Percentiles rank a stretch among this genome's conserved stretches.
Conservation (phyloP, 2,888 invertebrate species). For the Bugula neritina region DNA sequence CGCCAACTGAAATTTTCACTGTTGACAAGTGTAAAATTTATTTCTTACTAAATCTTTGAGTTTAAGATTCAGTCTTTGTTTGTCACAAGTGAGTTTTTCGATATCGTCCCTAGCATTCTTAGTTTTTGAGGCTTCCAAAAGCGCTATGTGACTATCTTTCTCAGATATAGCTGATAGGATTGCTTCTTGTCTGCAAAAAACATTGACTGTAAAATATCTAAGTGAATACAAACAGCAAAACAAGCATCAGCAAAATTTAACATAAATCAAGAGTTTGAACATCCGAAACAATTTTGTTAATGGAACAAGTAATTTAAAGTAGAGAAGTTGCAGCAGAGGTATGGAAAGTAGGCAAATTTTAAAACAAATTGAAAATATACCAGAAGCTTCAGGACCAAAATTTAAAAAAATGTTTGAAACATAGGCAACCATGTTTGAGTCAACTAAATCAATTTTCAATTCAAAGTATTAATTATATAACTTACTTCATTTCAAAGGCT, state of each 20-base stretch:
- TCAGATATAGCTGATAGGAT: slow-evolving; percentile 76
- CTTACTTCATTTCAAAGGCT: slow-evolving; percentile 74
- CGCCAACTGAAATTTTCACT: neutral
- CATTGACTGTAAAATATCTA: slow-evolving; percentile 12
- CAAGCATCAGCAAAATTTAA: neutral
- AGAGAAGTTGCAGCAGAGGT: too few species aligned
- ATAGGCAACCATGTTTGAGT: too few species aligned
- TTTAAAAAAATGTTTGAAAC: too few species aligned
- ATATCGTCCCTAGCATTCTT: slow-evolving; percentile 56
- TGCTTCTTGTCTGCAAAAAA: slow-evolving; percentile 68
- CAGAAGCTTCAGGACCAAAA: too few species aligned
- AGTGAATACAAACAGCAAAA: neutral
- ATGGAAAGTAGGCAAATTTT: neutral
- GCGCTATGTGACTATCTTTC: slow-evolving; percentile 78
- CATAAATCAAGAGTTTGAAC: neutral
- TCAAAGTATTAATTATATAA: slow-evolving; percentile 28
- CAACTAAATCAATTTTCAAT: neutral
- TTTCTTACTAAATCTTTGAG: slow-evolving; percentile 50
- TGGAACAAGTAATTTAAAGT: too few species aligned
- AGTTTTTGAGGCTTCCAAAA: slow-evolving; percentile 61
- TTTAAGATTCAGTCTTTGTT: slow-evolving; percentile 60
- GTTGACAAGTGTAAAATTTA: neutral
- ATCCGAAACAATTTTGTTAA: neutral
- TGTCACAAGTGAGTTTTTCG: slow-evolving; percentile 65
- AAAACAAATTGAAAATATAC: neutral